Evolutionary conservation across 2,797 vertebrate genomes (phyloP).

Genomic region (Malacoraja senta): DNA sequence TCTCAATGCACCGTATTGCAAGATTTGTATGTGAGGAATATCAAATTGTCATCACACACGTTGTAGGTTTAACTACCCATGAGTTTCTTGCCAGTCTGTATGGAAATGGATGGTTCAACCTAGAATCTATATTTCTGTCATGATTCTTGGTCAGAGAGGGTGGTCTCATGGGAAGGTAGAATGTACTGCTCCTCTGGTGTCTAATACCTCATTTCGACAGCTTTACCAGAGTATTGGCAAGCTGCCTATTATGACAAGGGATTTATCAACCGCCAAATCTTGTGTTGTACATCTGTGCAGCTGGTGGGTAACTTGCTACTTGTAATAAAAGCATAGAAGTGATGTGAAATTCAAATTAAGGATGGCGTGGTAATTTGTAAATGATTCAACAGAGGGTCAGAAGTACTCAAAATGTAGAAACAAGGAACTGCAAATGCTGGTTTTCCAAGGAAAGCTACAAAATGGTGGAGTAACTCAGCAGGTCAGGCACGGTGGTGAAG

Average conservation of each 20-base stretch:
- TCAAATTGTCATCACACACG: background rate
- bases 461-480: too few species aligned
- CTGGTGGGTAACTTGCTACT: background rate
- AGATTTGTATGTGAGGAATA: background rate
- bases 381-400: background rate
- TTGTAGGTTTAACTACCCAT: background rate
- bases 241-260: background rate
- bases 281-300: background rate
- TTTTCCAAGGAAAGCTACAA: too few species aligned
- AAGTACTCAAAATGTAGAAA: background rate
- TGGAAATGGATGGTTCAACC: background rate
- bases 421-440: too few species aligned
- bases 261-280: background rate
- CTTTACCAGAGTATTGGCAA: background rate
- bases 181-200: background rate
- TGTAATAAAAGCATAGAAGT: background rate
- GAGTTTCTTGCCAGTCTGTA: background rate
- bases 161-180: background rate
- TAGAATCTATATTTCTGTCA: too few species aligned
- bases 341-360: background rate
- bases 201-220: background rate
- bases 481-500: too few species aligned
- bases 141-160: background rate
- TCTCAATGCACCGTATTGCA: background rate
- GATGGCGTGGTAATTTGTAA: background rate